phyloP scores from a whole-genome alignment of 2,888 invertebrate species.

The Leptinotarsa juncta region DNA sequence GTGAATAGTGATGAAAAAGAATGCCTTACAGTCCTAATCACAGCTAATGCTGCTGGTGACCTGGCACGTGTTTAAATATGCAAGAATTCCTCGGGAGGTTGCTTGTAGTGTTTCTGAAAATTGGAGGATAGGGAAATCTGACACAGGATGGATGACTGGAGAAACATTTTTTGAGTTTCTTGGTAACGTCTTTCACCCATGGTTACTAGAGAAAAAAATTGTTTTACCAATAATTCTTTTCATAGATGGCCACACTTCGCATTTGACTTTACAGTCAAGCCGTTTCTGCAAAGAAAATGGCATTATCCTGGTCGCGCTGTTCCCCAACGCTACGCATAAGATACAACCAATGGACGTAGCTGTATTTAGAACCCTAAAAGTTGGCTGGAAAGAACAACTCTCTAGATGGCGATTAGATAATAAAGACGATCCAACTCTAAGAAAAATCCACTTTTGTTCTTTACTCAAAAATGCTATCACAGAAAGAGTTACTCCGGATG shows the following conservation, averaged over 20 bases:
- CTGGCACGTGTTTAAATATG: constrained; percentile 21
- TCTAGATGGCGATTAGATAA: background rate
- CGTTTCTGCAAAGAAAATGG: constrained; percentile 34
- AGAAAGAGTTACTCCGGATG: background rate
- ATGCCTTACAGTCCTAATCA: constrained; percentile 51
- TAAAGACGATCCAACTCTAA: constrained; percentile 1
- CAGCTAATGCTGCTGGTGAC: constrained; percentile 50
- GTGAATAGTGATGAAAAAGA: constrained; percentile 36
- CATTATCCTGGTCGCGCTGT: constrained; percentile 36
- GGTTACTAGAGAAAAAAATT: constrained; percentile 22
- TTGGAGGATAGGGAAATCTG: constrained; percentile 31
- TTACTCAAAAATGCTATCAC: background rate
- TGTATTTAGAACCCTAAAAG: constrained; percentile 32
- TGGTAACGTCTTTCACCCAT: constrained; percentile 34
- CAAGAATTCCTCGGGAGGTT: constrained; percentile 25
- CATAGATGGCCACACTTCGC: constrained; percentile 36
- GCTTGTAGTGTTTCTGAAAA: constrained; percentile 4
- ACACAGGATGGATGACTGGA: constrained; percentile 37
- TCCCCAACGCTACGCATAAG: constrained; percentile 27
- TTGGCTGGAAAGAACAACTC: constrained; percentile 28
- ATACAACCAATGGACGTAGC: constrained; percentile 36
- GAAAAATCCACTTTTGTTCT: background rate
- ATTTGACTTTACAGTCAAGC: constrained; percentile 34
- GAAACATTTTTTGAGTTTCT: constrained; percentile 37
- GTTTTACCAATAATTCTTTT: constrained; percentile 34